Base-by-base conservation (phyloP, 2,888 invertebrate genomes). In the Homarus gammarus region DNA sequence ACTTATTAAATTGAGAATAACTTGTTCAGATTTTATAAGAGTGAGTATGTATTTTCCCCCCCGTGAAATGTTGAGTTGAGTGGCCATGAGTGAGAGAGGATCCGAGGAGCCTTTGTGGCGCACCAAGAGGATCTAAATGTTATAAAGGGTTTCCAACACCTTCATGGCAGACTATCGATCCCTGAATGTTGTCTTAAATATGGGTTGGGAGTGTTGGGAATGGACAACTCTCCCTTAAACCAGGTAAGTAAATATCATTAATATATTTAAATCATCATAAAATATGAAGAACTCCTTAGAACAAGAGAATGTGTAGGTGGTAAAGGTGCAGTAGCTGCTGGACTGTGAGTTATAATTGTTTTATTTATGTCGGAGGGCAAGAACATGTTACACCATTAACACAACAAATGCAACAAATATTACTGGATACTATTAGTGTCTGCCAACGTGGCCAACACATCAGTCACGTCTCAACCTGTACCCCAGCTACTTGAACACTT, bases 151-250 rank as follows among this genome's bases (percentile, higher is more conserved):
- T 44, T 82, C 44, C 27, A 70, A 38, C 18, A 33, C 31, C 44
- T 40, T 33, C 31, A 8, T 22, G 31, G 44, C 22, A 18, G n/a
- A 33, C 49, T 31, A 68, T 70, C 70, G 82, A 70, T 82, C 49
- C 61, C 15, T 27, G 31, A 79, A 22, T 22, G 15, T 12, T 33
- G 27, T 40, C 44, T 27, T 56, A 75, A 64, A 75, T 31, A 84
- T 84, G 84, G 84, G 64, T 40, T 38, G 84, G 84, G 40, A 73
- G 31, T 73, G 6, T n/a, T 61, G 44, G 84, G 75, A 44, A 84
- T 84, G 84, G 84, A 84, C 18, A 84, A 64, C 40, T 84, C 84
- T 64, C 84, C 84, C 31, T 56, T 84, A 61, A 84, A 84, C 36
- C 73, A 84, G 84, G 84, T 77, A 27, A 61, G 44, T 84, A 44